Base-by-base conservation (phyloP, 2,113 vertebrate genomes). In the Peromyscus polionotus region DNA sequence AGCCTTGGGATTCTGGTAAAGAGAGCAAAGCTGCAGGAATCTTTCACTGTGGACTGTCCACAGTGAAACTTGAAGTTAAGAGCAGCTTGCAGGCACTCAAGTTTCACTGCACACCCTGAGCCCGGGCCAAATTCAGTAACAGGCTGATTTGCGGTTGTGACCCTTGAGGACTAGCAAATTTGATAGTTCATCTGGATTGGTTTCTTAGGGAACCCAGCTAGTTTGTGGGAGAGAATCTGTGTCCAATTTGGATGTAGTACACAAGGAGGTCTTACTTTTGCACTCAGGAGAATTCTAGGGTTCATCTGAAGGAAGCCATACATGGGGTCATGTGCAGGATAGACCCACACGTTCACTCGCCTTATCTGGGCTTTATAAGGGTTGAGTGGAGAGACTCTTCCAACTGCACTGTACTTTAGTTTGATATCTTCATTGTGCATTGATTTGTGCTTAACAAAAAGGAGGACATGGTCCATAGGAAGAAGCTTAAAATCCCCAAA, bases 91-190 rank as follows among this genome's bases (percentile, higher is more conserved):
- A 10, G 19, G 75, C 80, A 94, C 94, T 98, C 95, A 65, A 77
- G 76, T 98, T 98, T 97, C 96, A 75, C 54, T 73, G 92, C 75
- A 95, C 91, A 94, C 90, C 92, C 88, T 95, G 93, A 88, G 31
- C 48, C 8, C 75, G 75, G 93, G 97, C 98, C 98, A 97, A 94
- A 97, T 94, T 97, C 96, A 97, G 97, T 96, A 92, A 77, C 79
- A 83, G 94, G 80, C 90, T 97, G 96, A 95, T 97, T 98, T 95
- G 97, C 1, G 90, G 96, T 93, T 96, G 92, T 79, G 97, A 96
- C 91, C 96, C 93, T 96, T 45, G 96, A 97, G 96, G 45, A 89
- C 84, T 57, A 13, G 94, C 92, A 95, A 93, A 98, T 97, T 93
- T 97, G 95, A 96, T 95, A 97, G 96, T 93, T 97, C 95, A 73